These are phyloP conservation scores for Syngnathus rostellatus DNA, from an alignment of 2,797 vertebrate genomes.

Conservation along the genomic window DNA sequence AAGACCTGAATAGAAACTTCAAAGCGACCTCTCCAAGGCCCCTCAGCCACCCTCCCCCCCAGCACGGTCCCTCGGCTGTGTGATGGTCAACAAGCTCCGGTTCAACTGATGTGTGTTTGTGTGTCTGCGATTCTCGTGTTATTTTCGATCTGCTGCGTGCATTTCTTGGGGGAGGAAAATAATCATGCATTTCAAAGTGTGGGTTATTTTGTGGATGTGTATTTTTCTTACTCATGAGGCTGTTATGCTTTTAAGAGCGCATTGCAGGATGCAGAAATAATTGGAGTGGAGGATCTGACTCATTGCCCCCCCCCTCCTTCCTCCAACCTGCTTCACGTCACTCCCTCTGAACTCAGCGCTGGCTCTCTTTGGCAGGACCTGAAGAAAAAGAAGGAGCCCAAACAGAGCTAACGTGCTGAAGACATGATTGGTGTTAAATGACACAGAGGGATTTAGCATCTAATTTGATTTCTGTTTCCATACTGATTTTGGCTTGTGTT, in stretches of 20 bases:
- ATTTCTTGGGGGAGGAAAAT: background rate
- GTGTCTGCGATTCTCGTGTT: constrained; percentile 35
- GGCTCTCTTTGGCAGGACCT: constrained; percentile 37
- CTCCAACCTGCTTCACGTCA: constrained; percentile 4
- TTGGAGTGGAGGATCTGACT: constrained; percentile 64
- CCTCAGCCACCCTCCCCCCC: constrained; percentile 14
- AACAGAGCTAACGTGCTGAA: constrained; percentile 41
- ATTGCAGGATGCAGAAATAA: constrained; percentile 69
- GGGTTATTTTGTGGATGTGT: constrained; percentile 34
- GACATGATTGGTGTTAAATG: constrained; percentile 57
- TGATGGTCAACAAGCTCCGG: constrained; percentile 61
- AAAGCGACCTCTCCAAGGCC: constrained; percentile 66
- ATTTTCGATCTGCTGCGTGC: background rate
- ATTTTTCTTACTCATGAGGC: constrained; percentile 12
- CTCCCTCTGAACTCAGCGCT: constrained; percentile 40
- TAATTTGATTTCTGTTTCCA: constrained; percentile 51
- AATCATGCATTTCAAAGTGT: constrained; percentile 48
- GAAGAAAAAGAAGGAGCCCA: constrained; percentile 49
- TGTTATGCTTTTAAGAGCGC: constrained; percentile 49
- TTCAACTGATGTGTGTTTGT: constrained; percentile 48
- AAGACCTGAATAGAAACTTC: constrained; percentile 75
- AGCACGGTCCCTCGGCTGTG: constrained; percentile 47
- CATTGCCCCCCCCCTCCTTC: constrained; percentile 31
- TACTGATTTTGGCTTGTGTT: constrained; percentile 39
- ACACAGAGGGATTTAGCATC: constrained; percentile 46